Conservation (phyloP, 1,140 invertebrate species). For the Neotoxoptera formosana region DNA sequence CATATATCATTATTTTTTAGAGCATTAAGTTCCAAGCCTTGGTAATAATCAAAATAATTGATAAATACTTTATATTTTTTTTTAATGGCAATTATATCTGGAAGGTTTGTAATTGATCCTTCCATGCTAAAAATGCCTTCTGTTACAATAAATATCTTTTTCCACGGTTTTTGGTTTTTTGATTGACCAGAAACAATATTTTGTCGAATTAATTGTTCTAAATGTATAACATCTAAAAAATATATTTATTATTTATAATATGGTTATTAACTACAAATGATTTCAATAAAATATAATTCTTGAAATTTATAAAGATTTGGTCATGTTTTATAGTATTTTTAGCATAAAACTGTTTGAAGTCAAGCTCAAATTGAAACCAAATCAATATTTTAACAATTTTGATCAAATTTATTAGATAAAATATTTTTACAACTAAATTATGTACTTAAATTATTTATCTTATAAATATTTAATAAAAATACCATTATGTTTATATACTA, state of each 20-base stretch:
- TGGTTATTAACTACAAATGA: no score
- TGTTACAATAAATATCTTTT: slow-evolving; percentile 92
- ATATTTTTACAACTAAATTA: background rate
- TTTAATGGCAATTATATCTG: slow-evolving; percentile 89
- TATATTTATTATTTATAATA: no score
- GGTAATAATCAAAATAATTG: background rate
- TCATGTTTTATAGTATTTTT: no score
- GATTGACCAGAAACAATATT: slow-evolving; percentile 85
- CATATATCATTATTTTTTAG: no score
- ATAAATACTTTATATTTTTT: slow-evolving; percentile 81
- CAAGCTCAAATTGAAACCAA: background rate
- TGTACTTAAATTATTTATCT: background rate
- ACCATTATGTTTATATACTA: slow-evolving; percentile 90
- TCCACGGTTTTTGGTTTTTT: slow-evolving; percentile 80
- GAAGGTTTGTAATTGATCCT: slow-evolving; percentile 90
- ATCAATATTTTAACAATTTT: background rate
- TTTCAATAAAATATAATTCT: no score
- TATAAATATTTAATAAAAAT: slow-evolving; percentile 61
- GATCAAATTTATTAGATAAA: background rate
- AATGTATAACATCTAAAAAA: slow-evolving; percentile 77
- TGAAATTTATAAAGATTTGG: no score
- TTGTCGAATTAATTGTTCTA: slow-evolving; percentile 82
- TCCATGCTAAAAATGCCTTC: slow-evolving; percentile 99
- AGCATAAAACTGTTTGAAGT: background rate
- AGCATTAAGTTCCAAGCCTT: no score